Conservation (phyloP, 2,797 vertebrate genomes). For the Anableps anableps region DNA sequence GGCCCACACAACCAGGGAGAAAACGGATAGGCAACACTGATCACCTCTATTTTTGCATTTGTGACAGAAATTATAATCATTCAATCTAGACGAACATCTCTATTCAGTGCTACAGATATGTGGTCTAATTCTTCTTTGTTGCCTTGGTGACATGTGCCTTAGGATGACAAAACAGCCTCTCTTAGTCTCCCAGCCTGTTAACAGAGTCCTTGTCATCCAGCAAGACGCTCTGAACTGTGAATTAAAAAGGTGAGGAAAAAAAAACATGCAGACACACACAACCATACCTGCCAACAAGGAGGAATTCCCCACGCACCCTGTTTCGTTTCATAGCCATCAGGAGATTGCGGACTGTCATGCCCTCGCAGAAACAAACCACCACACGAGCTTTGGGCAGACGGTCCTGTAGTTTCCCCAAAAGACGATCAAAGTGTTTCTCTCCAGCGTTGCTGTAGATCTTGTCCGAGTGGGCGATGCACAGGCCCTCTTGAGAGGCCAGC, state of each 20-base stretch:
- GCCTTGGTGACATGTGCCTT: slow-evolving; percentile 77
- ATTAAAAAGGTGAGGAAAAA: slow-evolving; percentile 1
- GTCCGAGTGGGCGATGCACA: slow-evolving; percentile 98
- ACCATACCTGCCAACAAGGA: slow-evolving; percentile 93
- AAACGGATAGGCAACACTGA: slow-evolving; percentile 35
- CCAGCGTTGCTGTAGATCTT: slow-evolving; percentile 99
- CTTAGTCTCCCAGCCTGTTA: slow-evolving; percentile 25
- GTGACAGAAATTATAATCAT: slow-evolving; percentile 75
- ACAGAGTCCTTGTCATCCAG: slow-evolving; percentile 18
- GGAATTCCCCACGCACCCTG: slow-evolving; percentile 91
- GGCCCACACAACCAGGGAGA: not conserved
- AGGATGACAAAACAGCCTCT: slow-evolving; percentile 44
- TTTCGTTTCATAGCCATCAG: slow-evolving; percentile 95
- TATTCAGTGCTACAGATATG: slow-evolving; percentile 58
- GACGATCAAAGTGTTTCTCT: slow-evolving; percentile 94
- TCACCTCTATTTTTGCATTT: slow-evolving; percentile 46
- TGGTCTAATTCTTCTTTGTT: slow-evolving; percentile 73
- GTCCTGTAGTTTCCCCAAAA: slow-evolving; percentile 93
- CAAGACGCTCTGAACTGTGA: slow-evolving; percentile 24
- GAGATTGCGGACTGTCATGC: slow-evolving; percentile 96
- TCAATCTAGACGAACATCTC: slow-evolving; percentile 67
- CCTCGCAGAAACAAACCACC: slow-evolving; percentile 98
- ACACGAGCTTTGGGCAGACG: slow-evolving; percentile 95
- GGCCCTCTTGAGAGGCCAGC: slow-evolving; percentile 92
- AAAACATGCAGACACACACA: not conserved